phyloP scores from a whole-genome alignment of 2,113 vertebrate species.

The Rynchops niger region DNA sequence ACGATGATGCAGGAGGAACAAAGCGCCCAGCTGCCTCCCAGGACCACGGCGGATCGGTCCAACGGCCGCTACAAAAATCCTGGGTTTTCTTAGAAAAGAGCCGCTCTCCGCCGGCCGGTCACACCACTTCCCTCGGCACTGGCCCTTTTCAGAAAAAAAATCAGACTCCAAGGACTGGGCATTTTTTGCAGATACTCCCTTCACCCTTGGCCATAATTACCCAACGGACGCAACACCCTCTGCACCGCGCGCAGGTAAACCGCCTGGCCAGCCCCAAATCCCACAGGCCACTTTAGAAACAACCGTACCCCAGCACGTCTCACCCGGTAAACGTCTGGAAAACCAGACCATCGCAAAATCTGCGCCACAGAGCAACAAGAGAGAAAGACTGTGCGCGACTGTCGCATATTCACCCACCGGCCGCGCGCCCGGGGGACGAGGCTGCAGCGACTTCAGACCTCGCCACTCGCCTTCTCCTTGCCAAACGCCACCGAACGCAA shows the following conservation, averaged over 20 bases:
- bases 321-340: neutral
- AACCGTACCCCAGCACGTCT: neutral
- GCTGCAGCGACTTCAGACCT: neutral
- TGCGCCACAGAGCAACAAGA: neutral
- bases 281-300: neutral
- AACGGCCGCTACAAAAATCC: neutral
- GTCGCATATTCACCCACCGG: no score
- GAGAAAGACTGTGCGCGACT: fast-evolving
- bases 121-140: fast-evolving
- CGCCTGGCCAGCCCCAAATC: neutral
- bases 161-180: fast-evolving
- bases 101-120: fast-evolving
- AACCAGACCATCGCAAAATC: neutral
- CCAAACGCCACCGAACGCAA: fast-evolving
- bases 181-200: fast-evolving
- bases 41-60: fast-evolving
- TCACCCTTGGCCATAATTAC: neutral
- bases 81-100: neutral
- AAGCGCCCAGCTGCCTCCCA: neutral
- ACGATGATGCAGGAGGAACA: neutral
- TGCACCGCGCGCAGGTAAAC: fast-evolving
- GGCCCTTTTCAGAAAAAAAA: neutral
- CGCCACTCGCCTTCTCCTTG: fast-evolving
- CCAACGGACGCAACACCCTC: fast-evolving
- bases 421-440: fast-evolving